Percentiles rank a stretch among this genome's conserved stretches.
Evolutionary conservation across 37 sponge, comb jelly and placozoan species (phyloP).

Genomic region (Cliona cf. orientalis): DNA sequence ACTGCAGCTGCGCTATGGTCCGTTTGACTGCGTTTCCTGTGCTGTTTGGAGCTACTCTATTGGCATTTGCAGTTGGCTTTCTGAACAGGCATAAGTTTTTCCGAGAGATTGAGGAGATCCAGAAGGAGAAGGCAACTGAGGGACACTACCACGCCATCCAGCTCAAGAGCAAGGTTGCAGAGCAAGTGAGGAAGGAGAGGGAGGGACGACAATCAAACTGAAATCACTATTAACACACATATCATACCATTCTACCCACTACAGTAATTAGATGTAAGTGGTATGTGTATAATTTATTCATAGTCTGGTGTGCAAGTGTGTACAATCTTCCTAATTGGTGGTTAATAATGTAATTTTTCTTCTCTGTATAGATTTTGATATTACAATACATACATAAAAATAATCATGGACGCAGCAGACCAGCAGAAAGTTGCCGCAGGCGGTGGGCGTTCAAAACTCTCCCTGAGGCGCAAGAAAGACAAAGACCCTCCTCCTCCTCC

Average conservation of each 20-base stretch:
- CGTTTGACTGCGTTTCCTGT: slow-evolving; percentile 49
- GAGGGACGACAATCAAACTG: slow-evolving; percentile 11
- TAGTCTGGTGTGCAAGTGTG: too few relatives aligned
- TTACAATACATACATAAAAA: too few relatives aligned
- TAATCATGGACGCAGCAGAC: too few relatives aligned
- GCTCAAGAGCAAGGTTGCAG: slow-evolving; percentile 46
- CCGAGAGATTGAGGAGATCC: slow-evolving; percentile 32
- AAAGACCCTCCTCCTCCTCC: background rate
- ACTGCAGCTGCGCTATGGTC: slow-evolving; percentile 7
- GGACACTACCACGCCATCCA: slow-evolving; percentile 24
- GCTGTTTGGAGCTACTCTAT: slow-evolving; percentile 56
- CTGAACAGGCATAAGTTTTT: slow-evolving; percentile 40
- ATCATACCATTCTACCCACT: too few relatives aligned
- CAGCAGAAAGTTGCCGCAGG: too few relatives aligned
- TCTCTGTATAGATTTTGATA: too few relatives aligned
- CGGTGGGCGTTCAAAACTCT: slow-evolving; percentile 14
- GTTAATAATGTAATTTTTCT: too few relatives aligned
- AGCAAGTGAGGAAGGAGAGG: slow-evolving; percentile 30
- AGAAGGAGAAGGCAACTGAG: slow-evolving; percentile 11
- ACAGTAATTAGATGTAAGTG: too few relatives aligned
- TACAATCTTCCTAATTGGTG: too few relatives aligned
- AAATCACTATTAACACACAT: too few relatives aligned
- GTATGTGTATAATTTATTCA: too few relatives aligned
- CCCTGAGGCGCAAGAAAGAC: slow-evolving; percentile 6
- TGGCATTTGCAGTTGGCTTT: slow-evolving; percentile 34